Base-by-base conservation (phyloP, 2,797 vertebrate genomes). In the Antennarius maculatus region DNA sequence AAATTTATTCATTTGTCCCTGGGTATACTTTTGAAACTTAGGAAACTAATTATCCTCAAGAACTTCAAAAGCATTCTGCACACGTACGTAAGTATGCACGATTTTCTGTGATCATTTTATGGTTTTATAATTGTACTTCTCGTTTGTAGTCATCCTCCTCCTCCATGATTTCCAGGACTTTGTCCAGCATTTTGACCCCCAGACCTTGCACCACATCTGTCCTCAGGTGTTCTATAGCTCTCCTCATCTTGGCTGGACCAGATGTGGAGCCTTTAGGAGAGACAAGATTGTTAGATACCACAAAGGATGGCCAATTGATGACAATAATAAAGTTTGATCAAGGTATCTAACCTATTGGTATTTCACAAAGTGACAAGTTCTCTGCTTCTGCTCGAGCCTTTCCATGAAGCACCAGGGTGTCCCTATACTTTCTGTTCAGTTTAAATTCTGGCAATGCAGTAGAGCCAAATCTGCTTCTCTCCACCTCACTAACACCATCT, bases 331-430 rank as follows among this genome's bases (percentile, higher is more conserved):
- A 43, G 62, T 68, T 52, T 65, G 34, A 13, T 18, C 0, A 18
- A 49, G 60, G 12, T 12, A 17, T 76, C 71, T 27, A 2, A 97
- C 94, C 95, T 87, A 86, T 87, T 76, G 93, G 92, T 67, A 97
- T 87, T 70, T 95, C 92, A 54, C 92, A 85, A 7, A 96, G 84
- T 54, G 87, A 92, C 52, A 96, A 79, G 58, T 94, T 90, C 53
- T 92, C 90, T 7, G 86, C 85, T 48, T 93, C 94, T 50, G 90
- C 93, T 57, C 68, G 67, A 76, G 91, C 90, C 79, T 95, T 99
- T 61, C 97, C 97, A 72, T 99, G 96, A 75, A 99, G 94, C 80
- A 95, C 85, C 80, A 99, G 89, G 0, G 97, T 99, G 85, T 99
- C 97, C 64, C 91, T 91, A 73, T 98, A 99, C 83, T 93, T 96